A percentile compares a stretch with the other conserved stretches of the same genome.
Evolutionary conservation across 2,797 vertebrate species (phyloP).

Genomic region (Bovichtus diacanthus): DNA sequence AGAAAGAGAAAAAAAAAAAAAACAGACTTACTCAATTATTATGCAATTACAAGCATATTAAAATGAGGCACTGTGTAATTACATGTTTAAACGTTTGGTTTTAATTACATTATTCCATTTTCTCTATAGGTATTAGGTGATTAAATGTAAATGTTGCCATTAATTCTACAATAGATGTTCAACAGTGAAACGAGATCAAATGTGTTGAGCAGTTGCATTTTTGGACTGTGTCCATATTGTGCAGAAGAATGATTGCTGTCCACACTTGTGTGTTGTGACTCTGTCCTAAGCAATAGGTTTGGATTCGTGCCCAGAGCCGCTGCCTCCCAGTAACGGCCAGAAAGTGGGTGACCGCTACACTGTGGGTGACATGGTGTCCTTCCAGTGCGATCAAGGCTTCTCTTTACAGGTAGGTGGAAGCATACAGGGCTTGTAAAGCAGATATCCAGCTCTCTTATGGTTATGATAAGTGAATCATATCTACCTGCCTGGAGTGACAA

Average conservation of each 20-base stretch:
- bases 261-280: conserved; percentile 84
- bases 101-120: conserved; percentile 32
- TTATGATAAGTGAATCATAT: conserved; percentile 38
- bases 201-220: background rate
- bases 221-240: background rate
- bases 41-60: conserved; percentile 53
- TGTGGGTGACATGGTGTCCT: conserved; percentile 96
- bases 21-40: conserved; percentile 45
- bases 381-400: conserved; percentile 96
- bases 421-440: background rate
- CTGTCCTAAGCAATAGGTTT: conserved; percentile 97
- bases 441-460: conserved; percentile 10
- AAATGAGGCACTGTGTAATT: conserved; percentile 54
- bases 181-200: background rate
- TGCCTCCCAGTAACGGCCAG: conserved; percentile 91
- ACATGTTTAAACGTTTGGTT: conserved; percentile 50
- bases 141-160: conserved; percentile 20
- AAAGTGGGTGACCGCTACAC: conserved; percentile 95
- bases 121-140: conserved; percentile 17
- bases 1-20: conserved; percentile 1
- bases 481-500: conserved; percentile 36
- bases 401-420: conserved; percentile 84
- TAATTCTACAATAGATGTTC: conserved; percentile 1
- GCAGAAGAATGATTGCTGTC: conserved; percentile 83
- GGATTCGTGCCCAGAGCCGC: conserved; percentile 97